These are phyloP conservation scores for Etia nguti DNA, from an alignment of 2,113 vertebrate species.

Conservation along the genomic window DNA sequence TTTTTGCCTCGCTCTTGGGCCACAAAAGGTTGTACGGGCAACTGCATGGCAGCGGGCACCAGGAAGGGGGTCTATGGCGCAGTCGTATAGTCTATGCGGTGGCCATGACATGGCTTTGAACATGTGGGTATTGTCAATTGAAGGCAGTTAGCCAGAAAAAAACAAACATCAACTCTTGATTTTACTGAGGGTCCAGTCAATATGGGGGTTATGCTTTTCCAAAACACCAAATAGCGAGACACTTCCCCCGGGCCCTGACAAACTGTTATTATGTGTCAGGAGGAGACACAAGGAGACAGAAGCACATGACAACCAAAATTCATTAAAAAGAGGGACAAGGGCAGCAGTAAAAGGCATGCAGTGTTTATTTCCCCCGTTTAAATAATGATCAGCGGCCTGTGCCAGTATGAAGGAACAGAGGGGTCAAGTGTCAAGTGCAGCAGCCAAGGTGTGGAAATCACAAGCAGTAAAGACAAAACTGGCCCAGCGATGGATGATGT, in stretches of 20 bases:
- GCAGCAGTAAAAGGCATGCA: too few relatives aligned
- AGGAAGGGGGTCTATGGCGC: neutral
- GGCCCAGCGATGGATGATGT: neutral
- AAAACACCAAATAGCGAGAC: neutral
- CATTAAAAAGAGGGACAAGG: too few relatives aligned
- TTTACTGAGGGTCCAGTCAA: neutral
- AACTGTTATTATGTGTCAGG: neutral
- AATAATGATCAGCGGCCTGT: neutral
- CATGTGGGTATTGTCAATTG: neutral
- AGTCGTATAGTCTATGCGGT: neutral
- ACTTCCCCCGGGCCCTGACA: neutral
- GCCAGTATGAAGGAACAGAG: neutral
- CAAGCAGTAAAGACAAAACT: neutral
- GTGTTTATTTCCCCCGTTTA: too few relatives aligned
- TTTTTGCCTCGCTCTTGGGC: neutral
- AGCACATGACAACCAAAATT: too few relatives aligned
- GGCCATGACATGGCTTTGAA: neutral
- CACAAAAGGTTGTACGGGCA: neutral
- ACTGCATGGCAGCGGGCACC: neutral
- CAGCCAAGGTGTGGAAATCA: neutral
- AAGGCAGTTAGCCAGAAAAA: neutral
- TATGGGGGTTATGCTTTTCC: neutral
- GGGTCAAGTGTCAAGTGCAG: neutral
- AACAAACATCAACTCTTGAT: neutral
- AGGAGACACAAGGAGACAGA: neutral